A percentile compares a stretch with the other conserved stretches of the same genome.
Evolutionary conservation across 2,888 invertebrate genomes (phyloP).

Genomic region (Capitulum mitella): DNA sequence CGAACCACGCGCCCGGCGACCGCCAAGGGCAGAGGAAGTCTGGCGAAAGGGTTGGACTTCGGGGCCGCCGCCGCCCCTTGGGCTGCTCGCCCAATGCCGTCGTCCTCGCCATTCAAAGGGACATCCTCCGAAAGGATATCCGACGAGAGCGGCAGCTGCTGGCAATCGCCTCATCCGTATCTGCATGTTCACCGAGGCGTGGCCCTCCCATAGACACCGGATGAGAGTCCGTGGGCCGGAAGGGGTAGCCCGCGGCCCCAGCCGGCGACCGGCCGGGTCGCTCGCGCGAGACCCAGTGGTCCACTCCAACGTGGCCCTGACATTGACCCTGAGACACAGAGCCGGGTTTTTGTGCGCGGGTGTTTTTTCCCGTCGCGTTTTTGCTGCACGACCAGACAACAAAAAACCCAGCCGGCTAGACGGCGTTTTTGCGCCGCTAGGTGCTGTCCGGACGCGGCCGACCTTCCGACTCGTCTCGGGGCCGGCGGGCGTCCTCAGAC

Average conservation of each 20-base stretch:
- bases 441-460: neutral
- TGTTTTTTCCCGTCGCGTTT: neutral
- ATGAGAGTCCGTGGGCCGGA: neutral
- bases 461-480: neutral
- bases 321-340: neutral
- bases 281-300: constrained; percentile 42
- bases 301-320: constrained; percentile 38
- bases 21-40: constrained; percentile 37
- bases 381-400: constrained; percentile 5
- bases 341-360: neutral
- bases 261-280: no score
- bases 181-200: neutral
- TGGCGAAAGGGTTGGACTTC: constrained; percentile 32
- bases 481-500: neutral
- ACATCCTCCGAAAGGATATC: no score
- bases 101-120: no score
- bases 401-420: neutral
- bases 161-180: neutral
- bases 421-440: neutral
- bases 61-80: no score
- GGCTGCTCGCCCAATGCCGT: no score
- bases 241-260: neutral
- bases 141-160: no score
- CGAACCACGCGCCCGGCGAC: constrained; percentile 37
- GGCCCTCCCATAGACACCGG: neutral